A percentile compares a stretch with the other conserved stretches of the same genome.
phyloP scores from a whole-genome alignment of 2,888 invertebrate genomes.

The Drosophila stalkeri region DNA sequence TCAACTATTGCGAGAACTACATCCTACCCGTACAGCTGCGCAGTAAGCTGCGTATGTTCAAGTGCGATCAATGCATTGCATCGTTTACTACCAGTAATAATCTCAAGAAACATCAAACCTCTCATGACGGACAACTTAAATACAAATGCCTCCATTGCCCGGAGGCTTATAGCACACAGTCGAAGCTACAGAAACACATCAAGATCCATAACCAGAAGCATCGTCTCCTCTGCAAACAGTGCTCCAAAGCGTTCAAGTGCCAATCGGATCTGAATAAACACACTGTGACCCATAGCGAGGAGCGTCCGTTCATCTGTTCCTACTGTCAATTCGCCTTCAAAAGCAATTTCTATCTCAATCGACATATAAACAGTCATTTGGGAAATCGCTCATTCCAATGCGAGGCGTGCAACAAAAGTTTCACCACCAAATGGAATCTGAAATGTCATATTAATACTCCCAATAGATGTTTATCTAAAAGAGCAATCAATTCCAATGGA shows the following conservation, averaged over 20 bases:
- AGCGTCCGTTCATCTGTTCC: conserved; percentile 6
- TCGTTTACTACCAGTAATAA: background rate
- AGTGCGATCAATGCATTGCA: conserved; percentile 5
- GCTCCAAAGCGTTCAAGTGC: background rate
- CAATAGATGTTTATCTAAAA: background rate
- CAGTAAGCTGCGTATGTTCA: background rate
- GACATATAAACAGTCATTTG: background rate
- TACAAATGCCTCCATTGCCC: conserved; percentile 21
- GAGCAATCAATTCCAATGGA: background rate
- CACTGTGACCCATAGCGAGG: background rate
- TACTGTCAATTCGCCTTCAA: conserved; percentile 10
- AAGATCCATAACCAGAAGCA: conserved; percentile 5
- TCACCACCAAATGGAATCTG: background rate
- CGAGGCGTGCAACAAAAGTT: background rate
- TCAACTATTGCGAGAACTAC: background rate
- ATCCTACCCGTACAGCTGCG: fast-evolving
- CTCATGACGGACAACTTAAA: background rate
- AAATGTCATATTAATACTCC: background rate
- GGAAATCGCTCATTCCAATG: background rate
- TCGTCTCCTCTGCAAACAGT: conserved; percentile 11
- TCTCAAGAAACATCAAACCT: conserved; percentile 1
- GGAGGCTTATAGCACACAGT: background rate
- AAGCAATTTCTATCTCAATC: fast-evolving
- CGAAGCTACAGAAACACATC: background rate
- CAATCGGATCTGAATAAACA: background rate